phyloP scores from a whole-genome alignment of 2,113 vertebrate genomes.

The Dromas ardeola region DNA sequence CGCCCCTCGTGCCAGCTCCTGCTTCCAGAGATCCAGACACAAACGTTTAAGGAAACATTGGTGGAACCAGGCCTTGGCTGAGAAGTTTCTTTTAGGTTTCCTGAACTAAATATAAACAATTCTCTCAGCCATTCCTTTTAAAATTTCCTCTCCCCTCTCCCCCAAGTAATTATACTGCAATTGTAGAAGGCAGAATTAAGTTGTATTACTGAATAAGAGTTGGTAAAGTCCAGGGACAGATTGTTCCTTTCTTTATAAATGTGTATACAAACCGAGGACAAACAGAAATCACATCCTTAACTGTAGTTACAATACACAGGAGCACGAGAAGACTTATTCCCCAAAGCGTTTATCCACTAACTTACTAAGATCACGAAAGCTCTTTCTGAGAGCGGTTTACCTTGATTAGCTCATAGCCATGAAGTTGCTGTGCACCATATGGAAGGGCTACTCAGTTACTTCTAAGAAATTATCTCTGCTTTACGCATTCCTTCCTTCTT shows the following conservation, averaged over 20 bases:
- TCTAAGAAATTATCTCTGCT: not conserved
- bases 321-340: not conserved
- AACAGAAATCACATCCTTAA: not conserved
- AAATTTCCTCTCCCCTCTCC: not conserved
- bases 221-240: not conserved
- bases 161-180: not conserved
- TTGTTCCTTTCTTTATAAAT: not conserved
- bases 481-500: not conserved
- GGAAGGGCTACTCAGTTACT: not conserved
- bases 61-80: not conserved
- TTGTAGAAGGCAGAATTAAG: not conserved
- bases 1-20: not conserved
- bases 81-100: not conserved
- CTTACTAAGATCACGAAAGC: not conserved
- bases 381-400: not conserved
- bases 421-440: not conserved
- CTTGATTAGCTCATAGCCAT: not conserved
- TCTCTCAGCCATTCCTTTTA: not conserved
- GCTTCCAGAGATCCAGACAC: not conserved
- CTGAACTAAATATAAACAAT: not conserved
- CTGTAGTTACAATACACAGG: rapidly evolving
- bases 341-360: not conserved
- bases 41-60: not conserved
- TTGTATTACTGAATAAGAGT: not conserved
- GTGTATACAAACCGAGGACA: not conserved